Conservation (phyloP, 2,888 invertebrate genomes). For the Neoitamus cyanurus region DNA sequence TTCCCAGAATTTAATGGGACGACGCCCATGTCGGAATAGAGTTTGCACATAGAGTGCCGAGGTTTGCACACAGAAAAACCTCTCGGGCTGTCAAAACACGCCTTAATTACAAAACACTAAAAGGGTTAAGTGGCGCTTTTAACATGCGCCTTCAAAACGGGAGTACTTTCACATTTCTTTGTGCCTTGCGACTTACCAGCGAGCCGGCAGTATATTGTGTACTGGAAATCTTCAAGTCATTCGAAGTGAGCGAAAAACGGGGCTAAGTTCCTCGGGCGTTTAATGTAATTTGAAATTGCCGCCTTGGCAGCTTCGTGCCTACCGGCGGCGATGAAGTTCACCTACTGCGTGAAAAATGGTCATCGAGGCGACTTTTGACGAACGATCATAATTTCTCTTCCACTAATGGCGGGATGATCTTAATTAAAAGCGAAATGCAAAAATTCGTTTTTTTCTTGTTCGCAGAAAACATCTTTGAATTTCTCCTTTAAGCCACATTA, state of each 20-base stretch:
- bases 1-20: not conserved
- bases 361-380: not conserved
- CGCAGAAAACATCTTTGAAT: not conserved
- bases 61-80: not conserved
- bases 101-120: not conserved
- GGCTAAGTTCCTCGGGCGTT: not conserved
- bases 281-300: not conserved
- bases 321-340: not conserved
- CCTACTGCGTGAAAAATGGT: not conserved
- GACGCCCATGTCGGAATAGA: not conserved
- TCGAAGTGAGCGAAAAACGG: not conserved
- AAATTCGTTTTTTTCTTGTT: not conserved
- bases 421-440: not conserved
- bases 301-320: not conserved
- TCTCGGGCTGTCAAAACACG: not conserved
- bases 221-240: not conserved
- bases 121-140: not conserved
- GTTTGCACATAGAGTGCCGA: not conserved
- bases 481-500: not conserved
- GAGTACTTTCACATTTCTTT: constrained; percentile 5
- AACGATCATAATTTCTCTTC: not conserved
- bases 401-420: not conserved
- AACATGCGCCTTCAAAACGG: constrained; percentile 5
- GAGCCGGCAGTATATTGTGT: not conserved
- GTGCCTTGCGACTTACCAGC: not conserved